These are phyloP conservation scores for Bradynema listronoti DNA, from an alignment of 1,140 invertebrate species.

Conservation along the genomic window DNA sequence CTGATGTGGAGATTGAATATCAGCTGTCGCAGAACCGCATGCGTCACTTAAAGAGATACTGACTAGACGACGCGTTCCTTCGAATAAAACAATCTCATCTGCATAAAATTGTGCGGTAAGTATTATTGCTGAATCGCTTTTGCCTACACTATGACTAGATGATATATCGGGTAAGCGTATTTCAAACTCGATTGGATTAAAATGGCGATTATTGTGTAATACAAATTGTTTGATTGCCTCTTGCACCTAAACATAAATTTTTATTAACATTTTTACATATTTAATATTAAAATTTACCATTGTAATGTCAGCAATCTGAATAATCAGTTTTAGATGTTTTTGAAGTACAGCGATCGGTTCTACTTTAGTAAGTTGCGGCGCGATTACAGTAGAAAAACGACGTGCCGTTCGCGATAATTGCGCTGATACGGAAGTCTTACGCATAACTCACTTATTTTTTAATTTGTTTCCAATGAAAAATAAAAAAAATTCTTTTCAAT, in stretches of 20 bases:
- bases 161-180: too few species aligned
- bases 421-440: constrained; percentile 44
- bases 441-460: constrained; percentile 14
- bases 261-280: constrained; percentile 1
- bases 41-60: constrained; percentile 39
- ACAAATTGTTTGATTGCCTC: constrained; percentile 46
- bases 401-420: constrained; percentile 42
- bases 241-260: constrained; percentile 34
- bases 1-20: too few species aligned
- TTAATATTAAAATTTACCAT: constrained; percentile 15
- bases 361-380: constrained; percentile 48
- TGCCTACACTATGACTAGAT: constrained; percentile 2
- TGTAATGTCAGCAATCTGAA: constrained; percentile 35
- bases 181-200: constrained; percentile 53
- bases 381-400: constrained; percentile 46
- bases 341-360: constrained; percentile 37
- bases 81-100: constrained; percentile 48
- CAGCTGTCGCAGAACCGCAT: constrained; percentile 15
- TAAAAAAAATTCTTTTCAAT: too few species aligned
- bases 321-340: constrained; percentile 25
- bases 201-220: constrained; percentile 38
- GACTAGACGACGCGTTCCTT: constrained; percentile 44
- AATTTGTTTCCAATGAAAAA: background rate
- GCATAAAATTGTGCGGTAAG: constrained; percentile 44
- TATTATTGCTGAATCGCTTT: constrained; percentile 16